Percentiles rank a stretch among this genome's conserved stretches.
These are phyloP conservation scores for Mesoclemmys tuberculata DNA, from an alignment of 2,113 vertebrate species.

Conservation along the genomic window DNA sequence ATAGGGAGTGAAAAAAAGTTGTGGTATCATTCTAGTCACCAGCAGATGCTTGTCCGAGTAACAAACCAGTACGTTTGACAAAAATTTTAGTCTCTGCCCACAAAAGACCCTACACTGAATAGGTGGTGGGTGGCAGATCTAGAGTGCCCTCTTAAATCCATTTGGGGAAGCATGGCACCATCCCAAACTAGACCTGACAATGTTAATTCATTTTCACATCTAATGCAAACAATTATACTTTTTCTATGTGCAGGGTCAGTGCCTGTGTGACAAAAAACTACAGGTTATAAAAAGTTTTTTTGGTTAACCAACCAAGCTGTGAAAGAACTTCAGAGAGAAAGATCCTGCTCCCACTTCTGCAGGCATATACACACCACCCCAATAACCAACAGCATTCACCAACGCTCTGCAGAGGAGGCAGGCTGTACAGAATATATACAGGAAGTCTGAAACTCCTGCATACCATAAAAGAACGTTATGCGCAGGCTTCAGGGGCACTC, in stretches of 20 bases:
- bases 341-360: background rate
- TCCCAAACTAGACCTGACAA: background rate
- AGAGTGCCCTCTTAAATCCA: background rate
- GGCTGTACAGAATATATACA: background rate
- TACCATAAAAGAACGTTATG: background rate
- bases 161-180: background rate
- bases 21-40: background rate
- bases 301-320: background rate
- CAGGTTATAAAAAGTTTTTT: background rate
- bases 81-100: constrained; percentile 23
- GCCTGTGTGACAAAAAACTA: background rate
- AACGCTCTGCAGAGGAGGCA: background rate
- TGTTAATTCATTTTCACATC: accelerated
- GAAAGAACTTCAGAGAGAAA: background rate
- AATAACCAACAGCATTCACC: background rate
- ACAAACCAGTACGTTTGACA: background rate
- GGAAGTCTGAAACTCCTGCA: background rate
- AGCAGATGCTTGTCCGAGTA: background rate
- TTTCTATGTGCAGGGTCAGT: background rate
- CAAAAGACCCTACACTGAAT: background rate
- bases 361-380: background rate
- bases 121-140: background rate
- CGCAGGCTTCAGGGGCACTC: background rate
- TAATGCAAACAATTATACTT: background rate
- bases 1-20: background rate